Evolutionary conservation across 2,113 vertebrate genomes (phyloP), one percentile per base, ranked within the genome.

Genomic region (Chloroceryle aenea): DNA sequence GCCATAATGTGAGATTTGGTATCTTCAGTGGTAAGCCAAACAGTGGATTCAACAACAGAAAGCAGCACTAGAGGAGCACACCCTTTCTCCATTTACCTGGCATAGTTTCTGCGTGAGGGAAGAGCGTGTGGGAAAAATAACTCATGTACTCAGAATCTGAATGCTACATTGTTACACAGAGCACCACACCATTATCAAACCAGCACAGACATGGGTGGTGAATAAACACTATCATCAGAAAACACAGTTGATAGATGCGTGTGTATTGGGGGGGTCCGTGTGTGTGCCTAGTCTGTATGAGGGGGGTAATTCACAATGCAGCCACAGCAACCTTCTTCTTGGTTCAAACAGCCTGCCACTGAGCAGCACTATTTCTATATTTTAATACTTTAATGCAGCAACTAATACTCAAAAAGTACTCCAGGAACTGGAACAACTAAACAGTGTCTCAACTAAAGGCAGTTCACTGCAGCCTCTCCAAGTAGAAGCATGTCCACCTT

Each of bases 171-270:
- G 96, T 98, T 97, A 97, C 97, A 98, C 89, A 84, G 96, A 97
- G 95, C 96, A 95, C 63, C 13, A 21, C 80, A 91, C 68, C 47
- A n/a, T 95, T 95, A 98, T 95, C 89, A 97, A 88, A 84, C 34
- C 40, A 87, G 97, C 93, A 93, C 55, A 87, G 63, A 59, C 56
- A 91, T 0, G 10, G 91, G 96, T 97, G 90, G 90, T 91, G 96
- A 96, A 97, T 88, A 91, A 93, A 84, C 77, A 97, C 97, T 95
- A 96, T 86, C 97, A 97, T 80, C 94, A 98, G 97, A 98, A 98
- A 97, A 93, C 94, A 98, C 22, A 64, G 6, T 6, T 29, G 26
- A 34, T 27, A 48, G 48, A 25, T 23, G 48, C 25, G 48, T 48
- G 38, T 15, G 68, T 38, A 26, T 26, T 75, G 91, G 58, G 6